phyloP scores from a whole-genome alignment of 2,113 vertebrate genomes.

The Turnix velox region DNA sequence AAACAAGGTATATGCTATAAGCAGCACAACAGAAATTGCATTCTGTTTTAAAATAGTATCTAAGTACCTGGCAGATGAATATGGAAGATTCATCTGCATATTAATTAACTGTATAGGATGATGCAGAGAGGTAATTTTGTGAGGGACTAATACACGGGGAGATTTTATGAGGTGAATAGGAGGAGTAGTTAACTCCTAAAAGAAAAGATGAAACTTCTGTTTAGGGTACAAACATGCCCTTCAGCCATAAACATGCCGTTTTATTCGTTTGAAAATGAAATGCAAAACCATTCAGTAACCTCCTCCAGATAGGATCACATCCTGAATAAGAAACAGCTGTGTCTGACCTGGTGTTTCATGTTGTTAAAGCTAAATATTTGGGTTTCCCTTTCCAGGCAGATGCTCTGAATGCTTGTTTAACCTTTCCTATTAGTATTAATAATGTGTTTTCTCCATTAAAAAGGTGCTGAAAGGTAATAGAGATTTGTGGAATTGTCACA shows the following conservation, averaged over 20 bases:
- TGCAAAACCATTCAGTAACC: neutral
- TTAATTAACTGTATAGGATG: neutral
- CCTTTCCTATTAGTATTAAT: neutral
- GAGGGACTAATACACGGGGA: neutral
- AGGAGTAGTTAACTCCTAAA: neutral
- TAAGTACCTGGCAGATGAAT: neutral
- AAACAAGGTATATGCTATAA: neutral
- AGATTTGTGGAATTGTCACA: neutral
- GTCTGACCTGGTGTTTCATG: neutral
- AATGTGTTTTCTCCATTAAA: neutral
- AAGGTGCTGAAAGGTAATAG: neutral
- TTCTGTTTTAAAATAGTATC: neutral
- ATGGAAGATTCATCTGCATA: rapidly evolving
- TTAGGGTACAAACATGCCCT: neutral
- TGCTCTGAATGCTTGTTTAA: neutral
- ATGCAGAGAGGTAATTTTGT: neutral
- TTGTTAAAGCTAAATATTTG: neutral
- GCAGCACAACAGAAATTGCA: neutral
- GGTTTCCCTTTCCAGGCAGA: neutral
- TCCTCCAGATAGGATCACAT: neutral
- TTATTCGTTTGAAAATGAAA: neutral
- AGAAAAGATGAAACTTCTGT: neutral
- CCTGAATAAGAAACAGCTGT: neutral
- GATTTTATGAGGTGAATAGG: neutral
- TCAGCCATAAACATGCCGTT: neutral